Evolutionary conservation across 37 sponge, comb jelly and placozoan genomes (phyloP).

Genomic region (Cliona cf. orientalis): DNA sequence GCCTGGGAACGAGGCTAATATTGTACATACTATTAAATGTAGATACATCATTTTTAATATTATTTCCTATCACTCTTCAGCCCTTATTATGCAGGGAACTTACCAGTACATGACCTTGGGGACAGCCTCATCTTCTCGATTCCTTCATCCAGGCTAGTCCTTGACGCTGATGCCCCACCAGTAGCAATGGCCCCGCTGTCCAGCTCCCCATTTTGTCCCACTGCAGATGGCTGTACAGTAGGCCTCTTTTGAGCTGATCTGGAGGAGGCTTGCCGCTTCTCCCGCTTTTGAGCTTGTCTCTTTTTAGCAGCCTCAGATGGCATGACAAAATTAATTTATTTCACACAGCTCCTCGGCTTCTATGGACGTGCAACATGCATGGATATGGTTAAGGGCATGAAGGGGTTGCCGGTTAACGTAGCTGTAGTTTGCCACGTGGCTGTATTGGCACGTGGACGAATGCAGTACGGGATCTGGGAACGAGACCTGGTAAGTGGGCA

Average conservation of each 20-base stretch:
- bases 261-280: slow-evolving; percentile 46
- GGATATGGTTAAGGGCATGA: no score
- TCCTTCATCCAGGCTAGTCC: background rate
- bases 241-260: slow-evolving; percentile 38
- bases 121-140: slow-evolving; percentile 35
- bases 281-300: slow-evolving; percentile 78
- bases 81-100: no score
- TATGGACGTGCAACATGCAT: background rate
- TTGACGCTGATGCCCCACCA: background rate
- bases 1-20: no score
- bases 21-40: no score
- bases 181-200: background rate
- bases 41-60: no score
- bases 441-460: no score
- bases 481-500: no score
- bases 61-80: no score
- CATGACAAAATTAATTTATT: slow-evolving; percentile 38
- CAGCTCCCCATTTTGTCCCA: background rate
- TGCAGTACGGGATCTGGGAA: no score
- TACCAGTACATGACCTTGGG: slow-evolving; percentile 53
- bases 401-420: no score
- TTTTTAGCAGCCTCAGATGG: slow-evolving; percentile 86
- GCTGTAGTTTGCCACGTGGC: no score
- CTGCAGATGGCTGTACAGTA: background rate
- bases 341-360: background rate